These are phyloP conservation scores for Lycia hirtaria DNA, from an alignment of 2,888 invertebrate species.

Conservation along the genomic window DNA sequence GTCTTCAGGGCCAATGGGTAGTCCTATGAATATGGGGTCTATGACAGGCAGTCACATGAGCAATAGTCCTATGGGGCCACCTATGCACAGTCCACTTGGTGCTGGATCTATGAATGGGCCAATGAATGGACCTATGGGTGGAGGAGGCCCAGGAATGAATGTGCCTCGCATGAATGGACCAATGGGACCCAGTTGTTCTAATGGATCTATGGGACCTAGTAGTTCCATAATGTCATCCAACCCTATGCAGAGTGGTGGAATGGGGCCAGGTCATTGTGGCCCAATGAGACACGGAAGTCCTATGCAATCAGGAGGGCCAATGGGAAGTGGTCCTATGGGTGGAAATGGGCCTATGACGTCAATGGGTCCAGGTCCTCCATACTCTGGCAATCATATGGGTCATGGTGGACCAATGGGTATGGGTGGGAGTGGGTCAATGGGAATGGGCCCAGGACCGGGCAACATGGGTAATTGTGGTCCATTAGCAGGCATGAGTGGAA, in stretches of 20 bases:
- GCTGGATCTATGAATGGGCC: slow-evolving; percentile 84
- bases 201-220: slow-evolving; percentile 85
- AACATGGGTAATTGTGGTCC: slow-evolving; percentile 82
- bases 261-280: slow-evolving; percentile 83
- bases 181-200: slow-evolving; percentile 83
- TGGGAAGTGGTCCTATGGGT: slow-evolving; percentile 86
- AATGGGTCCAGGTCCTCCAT: slow-evolving; percentile 80
- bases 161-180: slow-evolving; percentile 84
- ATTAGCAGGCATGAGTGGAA: slow-evolving; percentile 82
- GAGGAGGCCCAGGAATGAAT: slow-evolving; percentile 86
- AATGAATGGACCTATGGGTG: slow-evolving; percentile 85
- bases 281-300: slow-evolving; percentile 84
- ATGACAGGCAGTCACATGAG: slow-evolving; percentile 87
- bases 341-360: slow-evolving; percentile 80
- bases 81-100: slow-evolving; percentile 90
- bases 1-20: slow-evolving; percentile 89
- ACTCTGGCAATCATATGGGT: slow-evolving; percentile 80
- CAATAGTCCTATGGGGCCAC: slow-evolving; percentile 91
- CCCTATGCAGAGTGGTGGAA: slow-evolving; percentile 79
- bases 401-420: slow-evolving; percentile 83
- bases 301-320: slow-evolving; percentile 80
- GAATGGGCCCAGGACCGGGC: slow-evolving; percentile 80
- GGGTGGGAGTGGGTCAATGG: slow-evolving; percentile 79
- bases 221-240: slow-evolving; percentile 85
- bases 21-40: slow-evolving; percentile 89